Evolutionary conservation across 2,113 vertebrate species (phyloP).

Genomic region (Chaetura pelagica): DNA sequence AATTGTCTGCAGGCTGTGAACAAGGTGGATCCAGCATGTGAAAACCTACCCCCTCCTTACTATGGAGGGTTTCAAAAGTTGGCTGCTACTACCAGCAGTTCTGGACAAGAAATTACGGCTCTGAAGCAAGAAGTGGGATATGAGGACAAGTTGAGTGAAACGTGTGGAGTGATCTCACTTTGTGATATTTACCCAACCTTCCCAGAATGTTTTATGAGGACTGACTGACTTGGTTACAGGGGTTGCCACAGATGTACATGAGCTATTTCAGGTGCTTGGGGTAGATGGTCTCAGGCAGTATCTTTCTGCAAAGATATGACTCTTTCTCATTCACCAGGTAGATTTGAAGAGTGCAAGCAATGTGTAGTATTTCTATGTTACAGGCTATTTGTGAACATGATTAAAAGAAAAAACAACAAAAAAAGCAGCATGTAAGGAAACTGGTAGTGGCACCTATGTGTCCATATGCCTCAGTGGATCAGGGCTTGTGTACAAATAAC

Average conservation of each 20-base stretch:
- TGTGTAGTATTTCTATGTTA: not conserved
- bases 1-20: constrained; percentile 29
- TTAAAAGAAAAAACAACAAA: too few relatives aligned
- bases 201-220: not conserved
- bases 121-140: not conserved
- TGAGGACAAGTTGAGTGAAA: not conserved
- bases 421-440: not conserved
- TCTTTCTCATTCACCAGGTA: not conserved
- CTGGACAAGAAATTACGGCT: not conserved
- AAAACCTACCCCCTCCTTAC: constrained; percentile 12
- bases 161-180: not conserved
- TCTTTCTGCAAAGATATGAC: not conserved
- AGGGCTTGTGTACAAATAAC: not conserved
- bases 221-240: not conserved
- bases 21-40: not conserved
- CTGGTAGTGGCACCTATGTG: not conserved
- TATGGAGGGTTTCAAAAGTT: not conserved
- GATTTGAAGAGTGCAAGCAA: not conserved
- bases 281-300: not conserved
- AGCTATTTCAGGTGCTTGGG: not conserved
- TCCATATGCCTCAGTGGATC: not conserved
- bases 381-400: not conserved
- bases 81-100: not conserved
- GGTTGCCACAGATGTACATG: not conserved
- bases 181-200: not conserved